Evolutionary conservation across 2,797 vertebrate species (phyloP), one percentile per base, ranked within the genome.

Genomic region (Sebastes minor): DNA sequence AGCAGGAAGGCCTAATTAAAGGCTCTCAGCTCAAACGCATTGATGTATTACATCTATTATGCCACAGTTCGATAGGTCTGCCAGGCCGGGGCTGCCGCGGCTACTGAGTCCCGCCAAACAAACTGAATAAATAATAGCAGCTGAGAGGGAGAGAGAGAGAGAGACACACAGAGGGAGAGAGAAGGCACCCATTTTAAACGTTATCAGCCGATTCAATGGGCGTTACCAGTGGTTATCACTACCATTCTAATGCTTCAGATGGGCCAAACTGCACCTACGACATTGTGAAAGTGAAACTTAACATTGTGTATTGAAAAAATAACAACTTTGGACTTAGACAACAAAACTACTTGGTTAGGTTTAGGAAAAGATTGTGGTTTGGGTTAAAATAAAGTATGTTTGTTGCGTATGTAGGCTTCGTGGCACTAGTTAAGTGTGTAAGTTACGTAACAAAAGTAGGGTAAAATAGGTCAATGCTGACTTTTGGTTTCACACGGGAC

Each of bases 31-130:
- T 98, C 96, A 98, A 98, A 97, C 94, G 94, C 98, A 99, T 99
- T 99, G 98, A 99, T 98, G 97, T 97, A 99, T 99, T 98, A 97
- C 97, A 98, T 97, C 97, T 97, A 98, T 98, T 99, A 98, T 89
- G 83, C 95, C 95, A 96, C 95, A 91, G 96, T 97, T 99, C 97
- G 96, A 98, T 99, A 98, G 97, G 96, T 96, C 97, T 96, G 95
- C 96, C 95, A 94, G 95, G 93, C 92, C 90, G 95, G 96, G 94
- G 93, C 96, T 96, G 94, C 96, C 91, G 95, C 93, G 93, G 95
- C 95, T 96, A 97, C 96, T 95, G 95, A 97, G 96, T 95, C 95
- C 96, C 94, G 94, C 95, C 95, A 97, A 98, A 97, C 96, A 97
- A 96, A 96, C 94, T 96, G 96, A 97, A 99, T 98, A 97, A 97